A percentile compares a stretch with the other conserved stretches of the same genome.
Conservation (phyloP, 2,888 invertebrate species). For the Xestia ashworthii region DNA sequence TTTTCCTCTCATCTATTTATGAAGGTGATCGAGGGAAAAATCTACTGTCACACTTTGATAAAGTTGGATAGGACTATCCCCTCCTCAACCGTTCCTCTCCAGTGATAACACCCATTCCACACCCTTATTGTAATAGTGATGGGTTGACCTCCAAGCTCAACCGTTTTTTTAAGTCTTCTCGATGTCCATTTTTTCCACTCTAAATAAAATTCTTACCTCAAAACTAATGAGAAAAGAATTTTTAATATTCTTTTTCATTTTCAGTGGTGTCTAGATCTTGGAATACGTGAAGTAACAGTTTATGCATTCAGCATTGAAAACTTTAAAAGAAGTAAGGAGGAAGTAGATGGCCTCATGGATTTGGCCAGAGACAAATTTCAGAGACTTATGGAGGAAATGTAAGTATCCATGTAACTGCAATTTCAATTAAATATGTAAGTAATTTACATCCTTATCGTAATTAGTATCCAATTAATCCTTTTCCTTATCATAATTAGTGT, state of each 20-base stretch:
- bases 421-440: background rate
- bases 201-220: background rate
- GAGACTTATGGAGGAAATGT: conserved; percentile 95
- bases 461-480: background rate
- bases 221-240: background rate
- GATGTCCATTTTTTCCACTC: background rate
- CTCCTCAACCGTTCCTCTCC: background rate
- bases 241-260: conserved; percentile 51
- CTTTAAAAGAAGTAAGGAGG: conserved; percentile 97
- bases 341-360: conserved; percentile 97
- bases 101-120: background rate
- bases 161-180: background rate
- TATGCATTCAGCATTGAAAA: conserved; percentile 99
- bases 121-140: background rate
- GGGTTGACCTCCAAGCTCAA: background rate
- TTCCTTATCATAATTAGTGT: background rate
- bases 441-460: background rate
- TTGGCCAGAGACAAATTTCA: conserved; percentile 97
- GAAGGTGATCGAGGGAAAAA: background rate
- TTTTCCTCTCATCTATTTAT: background rate
- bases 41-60: background rate
- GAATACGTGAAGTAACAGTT: conserved; percentile 98
- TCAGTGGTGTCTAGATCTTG: conserved; percentile 97
- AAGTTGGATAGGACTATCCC: background rate
- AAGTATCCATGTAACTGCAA: conserved; percentile 57